phyloP scores from a whole-genome alignment of 1,140 invertebrate species.

The Pogonomyrmex californicus region DNA sequence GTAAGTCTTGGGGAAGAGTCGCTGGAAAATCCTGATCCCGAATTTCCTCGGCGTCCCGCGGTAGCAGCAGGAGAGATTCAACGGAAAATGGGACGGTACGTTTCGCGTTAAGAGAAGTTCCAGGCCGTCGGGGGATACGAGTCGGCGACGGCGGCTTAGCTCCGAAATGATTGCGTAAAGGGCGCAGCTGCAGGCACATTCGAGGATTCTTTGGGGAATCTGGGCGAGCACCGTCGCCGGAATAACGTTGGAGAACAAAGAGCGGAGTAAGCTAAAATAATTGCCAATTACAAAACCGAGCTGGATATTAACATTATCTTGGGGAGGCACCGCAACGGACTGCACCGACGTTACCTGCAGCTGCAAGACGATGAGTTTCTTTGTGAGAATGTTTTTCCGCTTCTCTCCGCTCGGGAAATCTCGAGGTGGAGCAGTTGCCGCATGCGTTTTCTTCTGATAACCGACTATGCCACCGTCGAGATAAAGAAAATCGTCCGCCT shows the following conservation, averaged over 20 bases:
- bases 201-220: conserved; percentile 70
- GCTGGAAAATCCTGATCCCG: conserved; percentile 48
- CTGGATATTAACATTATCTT: conserved; percentile 82
- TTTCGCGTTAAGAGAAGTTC: conserved; percentile 60
- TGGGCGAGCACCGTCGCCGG: conserved; percentile 33
- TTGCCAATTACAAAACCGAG: conserved; percentile 81
- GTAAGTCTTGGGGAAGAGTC: background rate
- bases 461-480: conserved; percentile 42
- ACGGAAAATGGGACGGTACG: conserved; percentile 28
- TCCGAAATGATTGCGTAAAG: conserved; percentile 68
- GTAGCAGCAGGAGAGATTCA: conserved; percentile 1
- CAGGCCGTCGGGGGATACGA: conserved; percentile 27
- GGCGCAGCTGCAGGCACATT: conserved; percentile 58
- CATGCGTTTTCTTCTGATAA: conserved; percentile 66
- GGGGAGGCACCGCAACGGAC: conserved; percentile 18
- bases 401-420: conserved; percentile 16
- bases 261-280: conserved; percentile 79
- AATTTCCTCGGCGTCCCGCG: conserved; percentile 22
- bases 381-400: conserved; percentile 49
- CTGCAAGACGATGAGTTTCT: conserved; percentile 61
- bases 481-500: conserved; percentile 67
- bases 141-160: conserved; percentile 43
- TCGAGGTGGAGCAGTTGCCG: conserved; percentile 49
- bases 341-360: conserved; percentile 46
- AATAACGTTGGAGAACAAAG: conserved; percentile 78